Evolutionary conservation across 2,797 vertebrate species (phyloP), one percentile per base, ranked within the genome.

Genomic region (Sebastes wilsoni): DNA sequence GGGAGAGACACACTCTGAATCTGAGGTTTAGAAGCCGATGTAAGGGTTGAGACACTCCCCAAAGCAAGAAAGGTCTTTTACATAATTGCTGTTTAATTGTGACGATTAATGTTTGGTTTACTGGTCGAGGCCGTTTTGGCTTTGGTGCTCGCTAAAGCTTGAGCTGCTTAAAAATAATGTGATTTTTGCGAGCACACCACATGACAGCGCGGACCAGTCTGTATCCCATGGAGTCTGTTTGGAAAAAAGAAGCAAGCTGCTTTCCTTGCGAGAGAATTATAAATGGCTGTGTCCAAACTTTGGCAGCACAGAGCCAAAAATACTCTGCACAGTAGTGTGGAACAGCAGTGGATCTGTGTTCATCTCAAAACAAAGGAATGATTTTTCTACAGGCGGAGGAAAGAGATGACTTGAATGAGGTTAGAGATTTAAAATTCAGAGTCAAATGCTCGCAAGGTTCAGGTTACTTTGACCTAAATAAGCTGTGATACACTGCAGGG

Each of bases 271-370:
- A 87, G 82, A 81, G 82, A 89, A 85, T 90, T 87, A 88, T 87
- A 90, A 90, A 87, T 88, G 83, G 84, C 82, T 68, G 83, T 89
- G 87, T 92, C 88, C 88, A 91, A 92, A 92, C 82, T 89, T 91
- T 89, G 85, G 84, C 91, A 91, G 83, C 75, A 8, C 72, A 11
- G 83, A 88, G 81, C 84, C 86, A 87, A 83, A 92, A 88, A 90
- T 90, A 90, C 83, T 77, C 87, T 42, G 77, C 87, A 59, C 85
- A 74, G 81, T 70, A 75, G 79, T 1, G 88, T 54, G 78, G 66
- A 87, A 69, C 73, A 83, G 81, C 86, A 79, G 85, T 42, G 83
- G 55, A 81, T 82, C 69, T 86, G 62, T 77, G 85, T 79, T 91
- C 64, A 36, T 81, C 74, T 86, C 78, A 84, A 89, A 90, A 89